Base-by-base conservation (phyloP, 2,888 invertebrate species). In the Pachymerium ferrugineum region DNA sequence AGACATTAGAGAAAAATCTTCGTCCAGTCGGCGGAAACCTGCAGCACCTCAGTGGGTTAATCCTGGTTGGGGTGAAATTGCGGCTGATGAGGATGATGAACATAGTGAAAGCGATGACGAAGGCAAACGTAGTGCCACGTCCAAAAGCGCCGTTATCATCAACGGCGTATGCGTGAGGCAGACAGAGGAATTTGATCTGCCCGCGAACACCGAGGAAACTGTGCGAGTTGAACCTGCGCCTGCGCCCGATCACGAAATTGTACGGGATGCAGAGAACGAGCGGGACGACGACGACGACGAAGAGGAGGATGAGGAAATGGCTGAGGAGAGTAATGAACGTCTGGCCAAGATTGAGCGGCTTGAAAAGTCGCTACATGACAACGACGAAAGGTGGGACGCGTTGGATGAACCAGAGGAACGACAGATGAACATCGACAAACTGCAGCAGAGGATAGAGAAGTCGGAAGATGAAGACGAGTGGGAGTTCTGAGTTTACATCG, bases 1-100 rank as follows among this genome's bases (percentile, higher is more conserved):
- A n/a, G 54, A 28, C 16, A n/a, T 33, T 16, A 6, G 71, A 38
- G 62, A 33, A 19, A 42, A 47, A 29, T 72, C 77, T 19, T 78
- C 89, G 79, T 86, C 88, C 68, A 92, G 90, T 74, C 85, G 94
- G 76, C 87, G 97, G 80, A 97, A 97, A 85, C 94, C 96, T 0
- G 95, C 94, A 0, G 95, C 96, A 73, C 97, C 97, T 1, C 96
- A 97, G 84, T 96, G 97, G 94, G 94, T 97, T 3, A 96, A 96
- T 83, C 97, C 97, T 6, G 93, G 93, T 79, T 92, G 92, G 92
- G 91, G 91, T 80, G 91, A 69, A 16, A 75, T 72, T 14, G 75
- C 42, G 28, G 76, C 73, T 62, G 74, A 73, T 25, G 76, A 70
- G 25, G 76, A 75, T 5, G 70, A 74, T 28, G 75, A 74, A 72